Conservation (phyloP, 2,888 invertebrate species). For the Diaperis boleti region DNA sequence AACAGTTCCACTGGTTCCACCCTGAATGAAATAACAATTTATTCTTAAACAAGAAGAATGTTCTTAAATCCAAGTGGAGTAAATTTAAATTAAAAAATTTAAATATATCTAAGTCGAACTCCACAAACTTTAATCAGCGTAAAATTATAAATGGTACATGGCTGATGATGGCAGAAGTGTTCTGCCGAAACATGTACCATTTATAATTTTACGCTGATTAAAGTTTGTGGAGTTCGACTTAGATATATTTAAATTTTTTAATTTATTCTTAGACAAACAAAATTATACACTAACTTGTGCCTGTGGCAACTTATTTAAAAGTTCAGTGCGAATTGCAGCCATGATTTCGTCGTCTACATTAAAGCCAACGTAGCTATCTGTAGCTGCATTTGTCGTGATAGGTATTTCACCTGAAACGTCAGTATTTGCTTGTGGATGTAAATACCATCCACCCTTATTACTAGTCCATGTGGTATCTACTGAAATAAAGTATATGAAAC, state of each 20-base stretch:
- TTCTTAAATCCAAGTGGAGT: too few species aligned
- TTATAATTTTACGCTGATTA: too few species aligned
- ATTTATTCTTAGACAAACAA: too few species aligned
- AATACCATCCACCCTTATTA: slow-evolving; percentile 64
- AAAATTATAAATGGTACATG: too few species aligned
- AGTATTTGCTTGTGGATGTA: slow-evolving; percentile 63
- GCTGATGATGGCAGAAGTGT: too few species aligned
- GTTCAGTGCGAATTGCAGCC: slow-evolving; percentile 77
- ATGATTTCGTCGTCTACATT: slow-evolving; percentile 79
- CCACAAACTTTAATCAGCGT: too few species aligned
- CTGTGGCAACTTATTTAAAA: slow-evolving; percentile 77
- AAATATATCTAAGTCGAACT: background rate
- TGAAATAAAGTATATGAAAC: too few species aligned
- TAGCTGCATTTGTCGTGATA: slow-evolving; percentile 42
- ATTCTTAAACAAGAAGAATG: too few species aligned
- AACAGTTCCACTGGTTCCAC: slow-evolving; percentile 58
- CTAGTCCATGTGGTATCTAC: slow-evolving; percentile 55
- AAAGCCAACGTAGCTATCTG: slow-evolving; percentile 69
- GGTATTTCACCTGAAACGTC: slow-evolving; percentile 60
- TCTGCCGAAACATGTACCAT: too few species aligned
- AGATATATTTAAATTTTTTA: too few species aligned
- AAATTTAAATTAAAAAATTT: slow-evolving; percentile 18
- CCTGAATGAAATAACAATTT: slow-evolving; percentile 39
- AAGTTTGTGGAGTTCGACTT: too few species aligned
- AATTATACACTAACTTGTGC: slow-evolving; percentile 74